Percentiles rank a stretch among this genome's conserved stretches.
Conservation (phyloP, 2,113 vertebrate genomes). For the Osmerus mordax region DNA sequence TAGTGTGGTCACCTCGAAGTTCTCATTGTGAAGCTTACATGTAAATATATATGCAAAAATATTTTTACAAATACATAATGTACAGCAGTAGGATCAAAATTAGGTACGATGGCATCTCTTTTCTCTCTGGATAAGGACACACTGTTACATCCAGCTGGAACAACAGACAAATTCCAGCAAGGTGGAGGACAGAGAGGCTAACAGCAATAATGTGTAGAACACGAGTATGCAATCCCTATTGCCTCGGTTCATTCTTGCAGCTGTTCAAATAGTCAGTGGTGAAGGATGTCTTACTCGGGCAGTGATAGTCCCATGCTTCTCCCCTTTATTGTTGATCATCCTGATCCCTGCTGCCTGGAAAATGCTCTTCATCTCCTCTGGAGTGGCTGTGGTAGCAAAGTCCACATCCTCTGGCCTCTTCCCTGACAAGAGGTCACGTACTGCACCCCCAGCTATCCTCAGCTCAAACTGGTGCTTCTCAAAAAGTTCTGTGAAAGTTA, state of each 20-base stretch:
- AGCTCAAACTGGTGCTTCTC: constrained; percentile 82
- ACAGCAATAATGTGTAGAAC: too few relatives aligned
- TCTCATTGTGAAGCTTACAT: constrained; percentile 85
- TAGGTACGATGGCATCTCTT: not conserved
- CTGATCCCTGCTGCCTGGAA: constrained; percentile 84
- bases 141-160: too few relatives aligned
- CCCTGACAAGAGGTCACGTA: constrained; percentile 87
- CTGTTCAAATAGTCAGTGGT: not conserved
- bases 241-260: too few relatives aligned
- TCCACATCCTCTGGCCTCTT: constrained; percentile 89
- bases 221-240: too few relatives aligned
- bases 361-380: constrained; percentile 88
- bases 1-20: constrained; percentile 94
- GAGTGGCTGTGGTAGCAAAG: constrained; percentile 94
- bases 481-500: constrained; percentile 79
- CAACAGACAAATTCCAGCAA: too few relatives aligned
- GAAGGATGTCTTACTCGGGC: constrained; percentile 78
- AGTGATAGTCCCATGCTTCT: constrained; percentile 94
- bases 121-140: too few relatives aligned
- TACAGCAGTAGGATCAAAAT: too few relatives aligned
- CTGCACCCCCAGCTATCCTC: constrained; percentile 92
- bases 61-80: too few relatives aligned
- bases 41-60: not conserved
- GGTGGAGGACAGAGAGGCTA: too few relatives aligned
- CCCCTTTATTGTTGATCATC: constrained; percentile 95